Conservation (phyloP, 2,113 vertebrate genomes). For the Solea senegalensis region DNA sequence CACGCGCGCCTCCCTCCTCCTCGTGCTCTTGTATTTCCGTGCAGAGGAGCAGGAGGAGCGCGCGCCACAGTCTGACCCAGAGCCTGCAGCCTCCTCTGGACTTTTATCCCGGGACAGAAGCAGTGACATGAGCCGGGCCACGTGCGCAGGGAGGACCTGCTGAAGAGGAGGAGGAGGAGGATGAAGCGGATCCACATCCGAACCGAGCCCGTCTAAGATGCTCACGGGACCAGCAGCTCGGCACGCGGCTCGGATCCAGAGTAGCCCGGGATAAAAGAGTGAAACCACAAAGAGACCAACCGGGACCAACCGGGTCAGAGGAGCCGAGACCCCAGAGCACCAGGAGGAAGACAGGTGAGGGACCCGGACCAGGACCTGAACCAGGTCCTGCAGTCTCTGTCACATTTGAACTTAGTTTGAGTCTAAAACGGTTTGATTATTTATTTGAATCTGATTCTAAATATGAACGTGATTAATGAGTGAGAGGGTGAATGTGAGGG, state of each 20-base stretch:
- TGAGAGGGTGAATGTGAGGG: too few relatives aligned
- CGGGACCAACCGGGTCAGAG: slow-evolving; percentile 2
- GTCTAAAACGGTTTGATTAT: too few relatives aligned
- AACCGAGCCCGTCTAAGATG: slow-evolving; percentile 46
- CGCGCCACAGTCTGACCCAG: neutral
- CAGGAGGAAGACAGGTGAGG: slow-evolving; percentile 8
- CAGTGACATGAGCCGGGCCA: neutral
- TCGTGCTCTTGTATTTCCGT: slow-evolving; percentile 42
- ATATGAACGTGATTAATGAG: too few relatives aligned
- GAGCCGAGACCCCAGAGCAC: slow-evolving; percentile 13
- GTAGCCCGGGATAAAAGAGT: slow-evolving; percentile 50
- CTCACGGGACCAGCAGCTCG: slow-evolving; percentile 23
- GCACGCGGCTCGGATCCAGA: slow-evolving; percentile 36
- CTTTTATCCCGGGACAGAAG: neutral
- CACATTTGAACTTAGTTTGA: too few relatives aligned
- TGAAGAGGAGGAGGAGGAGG: neutral
- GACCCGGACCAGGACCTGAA: neutral
- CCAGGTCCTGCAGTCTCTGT: neutral
- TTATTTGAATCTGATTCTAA: too few relatives aligned
- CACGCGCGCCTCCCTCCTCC: neutral
- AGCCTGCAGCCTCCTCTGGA: neutral
- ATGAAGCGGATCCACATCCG: slow-evolving; percentile 11
- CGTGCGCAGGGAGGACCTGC: neutral
- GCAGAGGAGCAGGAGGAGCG: slow-evolving; percentile 6
- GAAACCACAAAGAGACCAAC: neutral